These are phyloP conservation scores for Lates japonicus DNA, from an alignment of 2,797 vertebrate species.

Conservation along the genomic window DNA sequence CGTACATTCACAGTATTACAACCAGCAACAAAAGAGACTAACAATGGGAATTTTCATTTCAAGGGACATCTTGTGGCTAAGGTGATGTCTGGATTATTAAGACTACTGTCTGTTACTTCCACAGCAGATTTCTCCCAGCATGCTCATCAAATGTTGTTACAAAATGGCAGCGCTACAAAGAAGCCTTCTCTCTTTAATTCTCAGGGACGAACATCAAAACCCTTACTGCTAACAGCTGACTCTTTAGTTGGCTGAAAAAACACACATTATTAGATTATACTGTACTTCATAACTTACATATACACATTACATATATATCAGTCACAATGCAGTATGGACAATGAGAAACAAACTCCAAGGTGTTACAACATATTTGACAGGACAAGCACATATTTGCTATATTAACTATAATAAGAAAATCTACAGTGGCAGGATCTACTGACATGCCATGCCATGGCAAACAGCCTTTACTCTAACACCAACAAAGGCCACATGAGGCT, in stretches of 20 bases:
- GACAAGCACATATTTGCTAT: background rate
- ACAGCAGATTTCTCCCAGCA: conserved; percentile 25
- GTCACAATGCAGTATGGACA: background rate
- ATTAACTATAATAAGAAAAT: background rate
- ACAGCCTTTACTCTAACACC: conserved; percentile 22
- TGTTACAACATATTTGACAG: background rate
- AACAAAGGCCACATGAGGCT: conserved; percentile 39
- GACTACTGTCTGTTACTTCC: background rate
- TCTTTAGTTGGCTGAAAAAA: background rate
- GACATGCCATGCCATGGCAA: background rate
- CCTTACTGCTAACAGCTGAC: background rate
- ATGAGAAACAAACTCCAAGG: background rate
- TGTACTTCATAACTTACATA: background rate
- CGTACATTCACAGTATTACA: background rate
- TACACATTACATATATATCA: background rate
- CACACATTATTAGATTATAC: background rate
- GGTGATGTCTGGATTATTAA: background rate
- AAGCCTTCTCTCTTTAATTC: background rate
- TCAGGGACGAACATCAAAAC: background rate
- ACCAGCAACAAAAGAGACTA: accelerated
- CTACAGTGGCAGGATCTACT: conserved; percentile 10
- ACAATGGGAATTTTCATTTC: conserved; percentile 5
- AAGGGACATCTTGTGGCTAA: conserved; percentile 15
- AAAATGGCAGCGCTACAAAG: conserved; percentile 43
- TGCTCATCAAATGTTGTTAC: conserved; percentile 5